Evolutionary conservation across 2,113 vertebrate genomes (phyloP), one percentile per base, ranked within the genome.

Genomic region (Numida meleagris): DNA sequence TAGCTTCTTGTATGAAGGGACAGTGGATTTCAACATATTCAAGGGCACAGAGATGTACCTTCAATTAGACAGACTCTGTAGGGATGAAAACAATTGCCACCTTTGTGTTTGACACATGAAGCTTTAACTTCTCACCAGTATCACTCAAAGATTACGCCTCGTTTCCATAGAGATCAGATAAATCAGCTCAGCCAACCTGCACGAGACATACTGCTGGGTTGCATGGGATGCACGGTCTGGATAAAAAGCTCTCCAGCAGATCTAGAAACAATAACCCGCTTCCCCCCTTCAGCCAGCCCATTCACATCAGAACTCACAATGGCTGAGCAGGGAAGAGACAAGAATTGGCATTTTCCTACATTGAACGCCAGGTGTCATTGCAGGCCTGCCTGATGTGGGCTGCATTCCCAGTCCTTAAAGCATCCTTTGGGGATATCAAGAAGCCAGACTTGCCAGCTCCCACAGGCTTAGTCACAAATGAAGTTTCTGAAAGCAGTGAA

Each of bases 191-290:
- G 21, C 40, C 45, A 40, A 14, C 19, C 50, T 45, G 58, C 31
- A 55, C 7, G 38, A 48, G 7, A 12, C 36, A 8, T 1, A 0
- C 13, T 12, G 42, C 58, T 57, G 72, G 36, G 14, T 21, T 59
- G 34, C 38, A 1, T 0, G 42, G 68, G 25, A 12, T 25, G n/a
- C n/a, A 38, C 10, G 38, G 21, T 6, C 19, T 33, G 58, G n/a
- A 8, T 6, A 34, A 58, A 0, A 38, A 43, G 7, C 9, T 4
- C 25, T 4, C 33, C 5, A 18, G 38, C 66, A 57, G 43, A 58
- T 21, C 31, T 8, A 42, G 4, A 4, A 63, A 17, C 3, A 27
- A 43, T 43, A 43, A 61, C 12, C 51, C 34, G 40, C 55, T 40
- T 23, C 45, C 17, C 9, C 10, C 2, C 12, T 18, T 76, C 42